Evolutionary conservation across 1,140 invertebrate species (phyloP), one percentile per base, ranked within the genome.

Genomic region (Drosophila arawakana): DNA sequence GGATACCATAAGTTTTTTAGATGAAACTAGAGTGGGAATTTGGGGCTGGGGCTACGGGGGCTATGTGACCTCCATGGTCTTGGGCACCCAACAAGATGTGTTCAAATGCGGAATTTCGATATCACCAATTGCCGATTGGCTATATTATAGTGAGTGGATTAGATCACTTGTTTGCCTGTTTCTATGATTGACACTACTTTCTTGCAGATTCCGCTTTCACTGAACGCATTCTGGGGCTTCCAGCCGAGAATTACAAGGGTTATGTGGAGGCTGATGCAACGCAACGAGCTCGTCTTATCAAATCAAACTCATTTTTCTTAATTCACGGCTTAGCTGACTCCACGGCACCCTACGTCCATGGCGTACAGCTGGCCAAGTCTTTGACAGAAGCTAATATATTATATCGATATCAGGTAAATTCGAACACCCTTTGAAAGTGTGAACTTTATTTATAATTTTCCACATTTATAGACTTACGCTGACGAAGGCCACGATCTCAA

Each of bases 11-110:
- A 96, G 96, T 86, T 98, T 96, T 93, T 94, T 99, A 76, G 97
- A 99, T 91, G 95, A 96, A 77, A 96, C 95, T 2, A 95, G 97
- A 70, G 96, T 98, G 37, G 97, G 97, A 1, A 95, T 99, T 49
- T 98, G 97, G 97, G 98, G 98, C n/a, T 97, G 97, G 97, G 97
- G 97, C n/a, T 98, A 98, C 92, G 98, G 98, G 8, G 98, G 97
- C 1, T 99, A 98, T 93, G 96, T 98, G 11, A 97, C 97, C 0
- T 94, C 97, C 41, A 97, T 97, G 95, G 95, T 97, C 35, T 94
- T 99, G 43, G 97, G 97, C 9, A 96, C 95, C 7, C 96, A 97
- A 84, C 96, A 97, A 81, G 95, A 96, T 78, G 95, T 97, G 18
- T 97, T 98, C 92, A 97, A 97, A 84, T 99, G 98, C 92, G 98